Base-by-base conservation (phyloP, 37 sponge, comb jelly and placozoan genomes). In the Theonella swinhoei region DNA sequence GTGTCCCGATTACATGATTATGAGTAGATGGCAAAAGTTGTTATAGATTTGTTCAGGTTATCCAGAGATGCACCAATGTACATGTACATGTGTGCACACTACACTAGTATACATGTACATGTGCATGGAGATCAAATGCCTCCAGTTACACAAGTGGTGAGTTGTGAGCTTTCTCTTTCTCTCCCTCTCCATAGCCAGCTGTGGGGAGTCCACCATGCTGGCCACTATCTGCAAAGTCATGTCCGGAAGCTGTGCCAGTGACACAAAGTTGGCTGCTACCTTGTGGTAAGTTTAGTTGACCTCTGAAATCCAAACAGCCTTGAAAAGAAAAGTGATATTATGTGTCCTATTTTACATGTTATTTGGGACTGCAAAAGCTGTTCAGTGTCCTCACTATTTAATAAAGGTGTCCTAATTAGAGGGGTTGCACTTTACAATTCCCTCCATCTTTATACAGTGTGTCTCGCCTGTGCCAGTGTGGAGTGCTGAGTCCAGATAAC, bases 201-300 rank as follows among this genome's bases (percentile, higher is more conserved):
- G 62, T 58, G 31, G 67, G 28, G 78, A 59, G 3, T 58, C 67
- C 17, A 37, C 74, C 2, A 29, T 86, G 24, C 40, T 73, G 37
- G 24, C 80, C 5, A 33, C 43, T 9, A 36, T 86, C 34, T 26
- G 62, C 2, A 72, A 63, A 36, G 62, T 73, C 2, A 70, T 79
- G 29, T 73, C 80, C 39, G 23, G 74, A 71, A 79, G 22, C 37
- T 80, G 79, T 25, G 61, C 39, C 41, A 77, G 76, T 39, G 77
- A 85, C 1, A 70, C 71, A 60, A 85, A 84, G 23, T 32, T 85
- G 39, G 71, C 71, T 22, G 68, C 85, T 38, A 77, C 77, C 33
- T 43, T 64, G n/a, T 84, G 85, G 85, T 84, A 43, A 47, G 11
- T 47, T 47, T 47, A 14, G 54, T 47, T 47, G n/a, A n/a, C n/a